Evolutionary conservation across 2,888 invertebrate genomes (phyloP), one percentile per base, ranked within the genome.

Genomic region (Caenorhabditis sp.): DNA sequence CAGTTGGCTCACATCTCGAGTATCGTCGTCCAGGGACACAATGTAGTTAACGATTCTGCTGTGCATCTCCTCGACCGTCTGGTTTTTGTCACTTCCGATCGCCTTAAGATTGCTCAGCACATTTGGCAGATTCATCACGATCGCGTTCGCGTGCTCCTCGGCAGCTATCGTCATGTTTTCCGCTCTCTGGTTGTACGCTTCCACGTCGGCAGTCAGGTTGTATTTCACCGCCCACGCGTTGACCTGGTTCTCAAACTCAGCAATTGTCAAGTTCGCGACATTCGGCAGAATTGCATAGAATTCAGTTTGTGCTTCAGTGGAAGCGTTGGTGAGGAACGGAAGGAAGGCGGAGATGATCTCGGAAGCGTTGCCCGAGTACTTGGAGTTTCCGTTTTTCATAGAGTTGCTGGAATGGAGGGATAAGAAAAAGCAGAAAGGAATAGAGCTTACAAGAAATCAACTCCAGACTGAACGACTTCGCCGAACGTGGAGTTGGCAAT

Each of bases 311-410:
- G 74, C 74, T 41, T 74, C 65, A 8, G 66, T 27, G n/a, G 74
- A 66, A 5, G 74, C 66, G 46, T 74, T 74, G 20, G 74, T 61
- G 13, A 74, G 61, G 65, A 74, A 74, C 39, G 74, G 74, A 59
- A 74, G 37, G 27, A 65, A 66, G 6, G 5, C 26, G 17, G 50
- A 27, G n/a, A 63, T 22, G 41, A 71, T 15, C 8, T 41, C 30
- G 8, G 68, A 68, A 6, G 56, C 56, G 22, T 52, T 32, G 32
- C 68, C 59, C 1, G 11, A 5, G 58, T 26, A 68, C 35, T 56
- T 39, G 2, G 55, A 35, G 37, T 52, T 52, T 39, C 63, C 65
- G 22, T 52, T 65, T 20, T 55, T 63, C 50, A 62, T 2, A 20
- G 56, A 62, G 8, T 62, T 41, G 20, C 56, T 62, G 26, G 30